Evolutionary conservation across 2,888 invertebrate genomes (phyloP).

Genomic region (Lepeophtheirus nordmannii): DNA sequence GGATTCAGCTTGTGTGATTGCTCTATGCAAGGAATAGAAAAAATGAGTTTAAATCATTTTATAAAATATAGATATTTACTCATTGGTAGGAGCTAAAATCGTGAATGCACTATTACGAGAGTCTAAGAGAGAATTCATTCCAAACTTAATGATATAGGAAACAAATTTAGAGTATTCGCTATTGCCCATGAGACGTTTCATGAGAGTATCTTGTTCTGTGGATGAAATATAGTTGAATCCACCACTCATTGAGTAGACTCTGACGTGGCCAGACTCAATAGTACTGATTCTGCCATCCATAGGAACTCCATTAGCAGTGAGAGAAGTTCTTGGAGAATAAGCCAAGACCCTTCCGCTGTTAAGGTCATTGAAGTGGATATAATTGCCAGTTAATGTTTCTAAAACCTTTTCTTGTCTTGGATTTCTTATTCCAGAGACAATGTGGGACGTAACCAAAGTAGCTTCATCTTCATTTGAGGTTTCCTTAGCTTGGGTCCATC

Average conservation of each 20-base stretch:
- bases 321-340: not conserved
- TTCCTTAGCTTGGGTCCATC: not conserved
- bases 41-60: not conserved
- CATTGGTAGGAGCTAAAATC: not conserved
- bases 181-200: not conserved
- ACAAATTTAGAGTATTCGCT: not conserved
- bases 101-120: not conserved
- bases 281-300: not conserved
- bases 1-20: not conserved
- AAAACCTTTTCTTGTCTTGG: not conserved
- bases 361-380: not conserved
- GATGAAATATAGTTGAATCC: not conserved
- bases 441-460: not conserved
- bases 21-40: not conserved
- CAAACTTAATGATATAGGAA: not conserved
- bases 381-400: not conserved
- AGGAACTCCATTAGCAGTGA: not conserved
- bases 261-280: not conserved
- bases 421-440: not conserved
- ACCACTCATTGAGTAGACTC: not conserved
- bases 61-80: too few species aligned
- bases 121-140: not conserved
- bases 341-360: not conserved
- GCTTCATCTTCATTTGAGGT: not conserved
- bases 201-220: not conserved